phyloP scores from a whole-genome alignment of 2,797 vertebrate genomes.

The Melanogrammus aeglefinus region DNA sequence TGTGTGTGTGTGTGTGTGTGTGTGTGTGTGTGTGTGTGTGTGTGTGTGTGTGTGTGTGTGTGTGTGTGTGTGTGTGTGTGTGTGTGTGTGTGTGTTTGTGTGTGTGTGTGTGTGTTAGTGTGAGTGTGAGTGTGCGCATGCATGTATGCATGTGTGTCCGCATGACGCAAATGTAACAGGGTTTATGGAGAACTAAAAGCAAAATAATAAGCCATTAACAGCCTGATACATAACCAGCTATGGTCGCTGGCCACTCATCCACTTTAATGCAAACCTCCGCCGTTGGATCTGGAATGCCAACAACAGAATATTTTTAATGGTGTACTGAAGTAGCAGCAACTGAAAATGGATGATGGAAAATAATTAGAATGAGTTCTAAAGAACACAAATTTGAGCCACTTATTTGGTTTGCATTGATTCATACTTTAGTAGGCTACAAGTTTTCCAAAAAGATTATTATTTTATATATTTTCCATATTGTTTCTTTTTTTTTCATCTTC shows the following conservation, averaged over 20 bases:
- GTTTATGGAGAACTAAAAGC: slow-evolving; percentile 54
- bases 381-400: neutral
- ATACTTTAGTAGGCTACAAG: neutral
- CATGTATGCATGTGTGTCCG: neutral
- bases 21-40: neutral
- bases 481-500: no score
- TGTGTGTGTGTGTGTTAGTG: neutral
- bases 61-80: slow-evolving; percentile 2
- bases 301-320: neutral
- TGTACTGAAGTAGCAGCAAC: neutral
- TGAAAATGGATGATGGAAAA: neutral
- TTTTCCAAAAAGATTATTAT: neutral
- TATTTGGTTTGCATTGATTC: neutral
- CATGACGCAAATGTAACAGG: slow-evolving; percentile 22
- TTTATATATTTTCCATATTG: neutral
- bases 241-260: slow-evolving; percentile 10
- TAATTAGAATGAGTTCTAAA: neutral
- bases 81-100: neutral
- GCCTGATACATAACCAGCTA: neutral
- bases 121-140: slow-evolving; percentile 6
- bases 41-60: neutral
- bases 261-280: no score
- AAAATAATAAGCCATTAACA: slow-evolving; percentile 62
- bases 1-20: slow-evolving; percentile 6
- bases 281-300: neutral